Evolutionary conservation across 2,113 vertebrate genomes (phyloP), one percentile per base, ranked within the genome.

Genomic region (Erpornis zantholeuca): DNA sequence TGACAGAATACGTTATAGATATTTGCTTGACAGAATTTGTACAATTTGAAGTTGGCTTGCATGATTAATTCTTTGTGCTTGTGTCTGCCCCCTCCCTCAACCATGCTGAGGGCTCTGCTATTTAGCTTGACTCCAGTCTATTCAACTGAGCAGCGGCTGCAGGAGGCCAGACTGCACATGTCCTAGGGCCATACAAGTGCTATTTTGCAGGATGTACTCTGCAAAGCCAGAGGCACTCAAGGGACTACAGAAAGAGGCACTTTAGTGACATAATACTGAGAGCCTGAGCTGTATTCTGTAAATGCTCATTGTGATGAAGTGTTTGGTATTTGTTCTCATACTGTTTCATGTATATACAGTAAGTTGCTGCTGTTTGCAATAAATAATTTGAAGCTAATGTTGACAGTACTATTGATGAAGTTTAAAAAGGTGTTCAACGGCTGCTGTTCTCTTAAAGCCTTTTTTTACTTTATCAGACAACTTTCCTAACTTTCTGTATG

Each of bases 161-260:
- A 95, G 93, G 94, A 94, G 92, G 85, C 85, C 93, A 89, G 82
- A 57, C 82, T 31, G 80, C 92, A 52, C 82, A 82, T 86, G 82
- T 95, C 94, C 88, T 95, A 65, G 65, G 96, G 94, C 95, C 93
- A n/a, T 76, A 87, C 90, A 90, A 96, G 82, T 86, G 88, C 87
- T 92, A 0, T 93, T 94, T 84, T 84, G 77, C 90, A 88, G 79
- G 68, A 86, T 93, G 80, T 81, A 35, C 68, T 93, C 87, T 90
- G 85, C 90, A 92, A 92, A 92, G 80, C 90, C 93, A 93, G 68
- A 70, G 80, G 53, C 69, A 82, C 91, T 94, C 88, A 38, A 72
- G 93, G 65, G 77, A 61, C 91, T 86, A 14, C 52, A 79, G 79
- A 90, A 78, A 92, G 77, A 88, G 70, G 86, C 86, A 86, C 91